These are phyloP conservation scores for Microplitis mediator DNA, from an alignment of 1,140 invertebrate species.

Conservation along the genomic window DNA sequence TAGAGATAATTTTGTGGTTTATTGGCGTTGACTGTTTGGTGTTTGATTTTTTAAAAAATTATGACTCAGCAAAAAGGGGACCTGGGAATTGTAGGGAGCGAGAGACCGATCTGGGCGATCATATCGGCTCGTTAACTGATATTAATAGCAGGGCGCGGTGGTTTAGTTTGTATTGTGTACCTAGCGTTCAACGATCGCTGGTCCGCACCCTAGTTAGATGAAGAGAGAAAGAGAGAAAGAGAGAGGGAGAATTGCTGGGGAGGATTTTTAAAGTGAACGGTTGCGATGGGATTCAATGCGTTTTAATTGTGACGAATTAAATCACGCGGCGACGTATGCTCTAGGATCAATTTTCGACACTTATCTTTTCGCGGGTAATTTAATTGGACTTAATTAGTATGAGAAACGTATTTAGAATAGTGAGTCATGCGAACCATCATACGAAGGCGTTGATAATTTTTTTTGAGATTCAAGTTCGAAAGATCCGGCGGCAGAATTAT, in stretches of 20 bases:
- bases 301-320: conserved; percentile 58
- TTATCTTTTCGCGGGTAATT: not conserved
- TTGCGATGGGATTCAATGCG: conserved; percentile 21
- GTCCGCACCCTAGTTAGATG: not conserved
- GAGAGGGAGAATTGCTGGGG: not conserved
- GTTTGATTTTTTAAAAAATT: not conserved
- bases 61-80: conserved; percentile 12
- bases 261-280: not conserved
- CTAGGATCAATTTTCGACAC: not conserved
- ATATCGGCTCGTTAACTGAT: conserved; percentile 61
- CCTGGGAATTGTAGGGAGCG: no score
- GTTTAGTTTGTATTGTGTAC: conserved; percentile 5
- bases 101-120: conserved; percentile 48
- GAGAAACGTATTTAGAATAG: no score
- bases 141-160: conserved; percentile 61
- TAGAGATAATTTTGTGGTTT: no score
- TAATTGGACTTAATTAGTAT: not conserved
- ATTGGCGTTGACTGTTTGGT: not conserved
- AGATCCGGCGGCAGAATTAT: no score
- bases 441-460: not conserved
- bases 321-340: conserved; percentile 46
- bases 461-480: not conserved
- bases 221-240: conserved; percentile 6
- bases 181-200: not conserved
- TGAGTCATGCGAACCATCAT: no score